Evolutionary conservation across 1,140 invertebrate species (phyloP).

Genomic region (Patella vulgata): DNA sequence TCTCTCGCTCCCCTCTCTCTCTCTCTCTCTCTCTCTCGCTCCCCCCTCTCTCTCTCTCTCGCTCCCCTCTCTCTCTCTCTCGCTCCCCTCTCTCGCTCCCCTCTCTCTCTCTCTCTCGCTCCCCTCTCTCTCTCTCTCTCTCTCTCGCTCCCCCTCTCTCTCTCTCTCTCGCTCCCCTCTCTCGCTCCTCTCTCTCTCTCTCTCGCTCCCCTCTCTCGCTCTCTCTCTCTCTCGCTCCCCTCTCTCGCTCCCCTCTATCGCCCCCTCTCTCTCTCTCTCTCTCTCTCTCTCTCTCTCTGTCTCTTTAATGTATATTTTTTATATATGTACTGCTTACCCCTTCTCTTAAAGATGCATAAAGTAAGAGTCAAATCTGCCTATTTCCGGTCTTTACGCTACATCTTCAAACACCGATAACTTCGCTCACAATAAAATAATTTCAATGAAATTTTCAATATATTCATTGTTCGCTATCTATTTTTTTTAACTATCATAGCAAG

Average conservation of each 20-base stretch:
- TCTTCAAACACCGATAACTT: too few species aligned
- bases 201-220: background rate
- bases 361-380: too few species aligned
- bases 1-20: too few species aligned
- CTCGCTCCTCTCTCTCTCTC: conserved; percentile 1
- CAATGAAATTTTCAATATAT: too few species aligned
- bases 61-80: background rate
- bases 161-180: background rate
- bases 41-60: background rate
- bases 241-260: background rate
- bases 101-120: background rate
- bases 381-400: too few species aligned
- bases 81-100: background rate
- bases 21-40: conserved; percentile 5
- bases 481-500: too few species aligned
- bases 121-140: conserved; percentile 14
- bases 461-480: too few species aligned
- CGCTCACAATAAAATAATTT: too few species aligned
- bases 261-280: background rate
- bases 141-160: background rate
- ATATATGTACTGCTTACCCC: background rate
- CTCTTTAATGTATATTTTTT: background rate
- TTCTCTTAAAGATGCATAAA: too few species aligned
- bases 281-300: background rate
- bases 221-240: background rate